phyloP scores from a whole-genome alignment of 2,113 vertebrate species.

The Myodes glareolus region DNA sequence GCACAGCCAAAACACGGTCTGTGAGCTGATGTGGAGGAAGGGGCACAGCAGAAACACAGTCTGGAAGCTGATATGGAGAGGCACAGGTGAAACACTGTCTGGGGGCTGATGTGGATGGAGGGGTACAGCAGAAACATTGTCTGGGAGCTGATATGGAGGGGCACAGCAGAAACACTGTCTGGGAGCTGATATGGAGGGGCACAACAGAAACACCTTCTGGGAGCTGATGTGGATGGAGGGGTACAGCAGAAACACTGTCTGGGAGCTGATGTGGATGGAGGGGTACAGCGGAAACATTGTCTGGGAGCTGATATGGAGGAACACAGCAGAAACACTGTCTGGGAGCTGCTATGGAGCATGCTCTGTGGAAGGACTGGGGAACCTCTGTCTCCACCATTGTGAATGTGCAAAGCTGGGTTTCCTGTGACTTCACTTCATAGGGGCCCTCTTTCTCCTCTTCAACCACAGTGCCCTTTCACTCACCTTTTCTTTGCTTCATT shows the following conservation, averaged over 20 bases:
- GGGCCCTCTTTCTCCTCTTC: background rate
- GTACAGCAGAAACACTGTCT: too few relatives aligned
- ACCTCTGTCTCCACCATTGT: background rate
- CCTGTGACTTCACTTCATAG: background rate
- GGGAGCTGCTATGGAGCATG: background rate
- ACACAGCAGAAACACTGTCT: accelerated
- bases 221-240: too few relatives aligned
- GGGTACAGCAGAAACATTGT: too few relatives aligned
- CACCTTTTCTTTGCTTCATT: background rate
- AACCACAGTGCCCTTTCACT: background rate
- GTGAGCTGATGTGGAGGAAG: too few relatives aligned
- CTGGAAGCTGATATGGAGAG: too few relatives aligned
- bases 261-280: too few relatives aligned
- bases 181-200: background rate
- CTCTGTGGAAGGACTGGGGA: background rate
- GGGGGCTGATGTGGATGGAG: too few relatives aligned
- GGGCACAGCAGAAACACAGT: background rate
- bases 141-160: too few relatives aligned
- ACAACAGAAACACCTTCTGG: background rate
- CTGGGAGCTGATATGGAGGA: too few relatives aligned
- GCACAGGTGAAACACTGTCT: accelerated
- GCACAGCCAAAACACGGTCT: too few relatives aligned
- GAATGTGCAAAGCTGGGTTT: background rate
- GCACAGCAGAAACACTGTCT: background rate
- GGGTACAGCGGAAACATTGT: background rate